phyloP scores from a whole-genome alignment of 2,113 vertebrate genomes.

The Ciconia boyciana region DNA sequence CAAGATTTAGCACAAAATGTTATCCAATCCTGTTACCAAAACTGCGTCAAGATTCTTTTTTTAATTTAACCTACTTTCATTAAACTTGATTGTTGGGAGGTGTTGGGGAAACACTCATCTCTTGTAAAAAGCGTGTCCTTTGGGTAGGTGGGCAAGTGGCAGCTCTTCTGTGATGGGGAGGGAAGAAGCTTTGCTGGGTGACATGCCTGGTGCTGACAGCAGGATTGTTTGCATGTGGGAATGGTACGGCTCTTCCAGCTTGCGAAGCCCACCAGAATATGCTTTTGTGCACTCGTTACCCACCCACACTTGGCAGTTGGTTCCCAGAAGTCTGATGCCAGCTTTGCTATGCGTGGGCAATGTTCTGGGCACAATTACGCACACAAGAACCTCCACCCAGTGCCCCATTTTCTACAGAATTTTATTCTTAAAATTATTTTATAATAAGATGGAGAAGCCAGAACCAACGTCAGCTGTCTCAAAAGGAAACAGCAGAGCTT shows the following conservation, averaged over 20 bases:
- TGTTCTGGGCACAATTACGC: neutral
- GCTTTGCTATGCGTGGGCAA: neutral
- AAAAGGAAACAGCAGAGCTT: neutral
- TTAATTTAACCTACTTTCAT: slow-evolving; percentile 24
- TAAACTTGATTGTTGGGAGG: neutral
- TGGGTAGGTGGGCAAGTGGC: slow-evolving; percentile 13
- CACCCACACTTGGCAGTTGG: slow-evolving; percentile 4
- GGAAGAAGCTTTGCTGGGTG: neutral
- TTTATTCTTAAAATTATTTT: neutral
- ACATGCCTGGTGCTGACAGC: neutral
- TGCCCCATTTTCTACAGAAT: neutral
- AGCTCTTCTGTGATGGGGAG: neutral
- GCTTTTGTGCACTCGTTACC: neutral
- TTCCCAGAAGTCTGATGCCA: slow-evolving; percentile 4
- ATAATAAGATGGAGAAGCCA: neutral
- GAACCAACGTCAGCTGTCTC: neutral
- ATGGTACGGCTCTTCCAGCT: neutral
- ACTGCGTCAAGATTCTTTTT: slow-evolving; percentile 15
- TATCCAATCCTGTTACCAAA: neutral
- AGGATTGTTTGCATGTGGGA: neutral
- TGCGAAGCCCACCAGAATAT: neutral
- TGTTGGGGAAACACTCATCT: slow-evolving; percentile 21
- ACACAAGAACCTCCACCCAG: neutral
- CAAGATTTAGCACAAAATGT: neutral
- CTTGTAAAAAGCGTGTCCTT: neutral